Percentiles rank a stretch among this genome's conserved stretches.
phyloP scores from a whole-genome alignment of 2,113 vertebrate species.

The Corythaixoides concolor region DNA sequence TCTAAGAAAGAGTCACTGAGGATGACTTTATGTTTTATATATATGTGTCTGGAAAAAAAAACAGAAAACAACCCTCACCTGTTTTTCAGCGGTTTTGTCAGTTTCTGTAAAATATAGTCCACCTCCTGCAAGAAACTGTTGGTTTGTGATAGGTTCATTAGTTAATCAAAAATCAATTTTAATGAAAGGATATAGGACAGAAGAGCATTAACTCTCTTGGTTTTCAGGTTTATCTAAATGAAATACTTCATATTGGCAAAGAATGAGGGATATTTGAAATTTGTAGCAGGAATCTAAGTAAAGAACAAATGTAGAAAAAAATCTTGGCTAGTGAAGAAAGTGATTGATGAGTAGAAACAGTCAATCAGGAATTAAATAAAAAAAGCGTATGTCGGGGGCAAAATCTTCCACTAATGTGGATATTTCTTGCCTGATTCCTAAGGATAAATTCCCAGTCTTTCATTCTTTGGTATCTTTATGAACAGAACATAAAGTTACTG shows the following conservation, averaged over 20 bases:
- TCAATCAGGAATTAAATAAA: not conserved
- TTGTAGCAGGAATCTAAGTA: not conserved
- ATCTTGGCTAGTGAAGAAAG: not conserved
- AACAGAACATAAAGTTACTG: not conserved
- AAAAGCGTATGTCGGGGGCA: not conserved
- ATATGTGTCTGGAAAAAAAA: not conserved
- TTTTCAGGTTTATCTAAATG: not conserved
- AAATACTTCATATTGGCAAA: not conserved
- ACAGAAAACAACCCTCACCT: not conserved
- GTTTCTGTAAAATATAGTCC: not conserved
- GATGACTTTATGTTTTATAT: not conserved
- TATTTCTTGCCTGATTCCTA: not conserved
- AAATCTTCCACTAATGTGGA: not conserved
- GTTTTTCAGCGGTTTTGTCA: not conserved
- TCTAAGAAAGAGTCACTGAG: not conserved
- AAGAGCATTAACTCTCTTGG: not conserved
- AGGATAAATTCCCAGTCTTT: not conserved
- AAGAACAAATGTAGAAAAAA: not conserved
- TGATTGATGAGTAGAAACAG: not conserved
- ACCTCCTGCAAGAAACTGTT: not conserved
- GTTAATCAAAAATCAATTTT: not conserved
- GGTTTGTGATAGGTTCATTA: not conserved
- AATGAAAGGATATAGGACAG: not conserved
- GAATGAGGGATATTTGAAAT: not conserved
- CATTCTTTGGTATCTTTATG: not conserved